Conservation (phyloP, 2,888 invertebrate species). For the Megalurothrips usitatus region DNA sequence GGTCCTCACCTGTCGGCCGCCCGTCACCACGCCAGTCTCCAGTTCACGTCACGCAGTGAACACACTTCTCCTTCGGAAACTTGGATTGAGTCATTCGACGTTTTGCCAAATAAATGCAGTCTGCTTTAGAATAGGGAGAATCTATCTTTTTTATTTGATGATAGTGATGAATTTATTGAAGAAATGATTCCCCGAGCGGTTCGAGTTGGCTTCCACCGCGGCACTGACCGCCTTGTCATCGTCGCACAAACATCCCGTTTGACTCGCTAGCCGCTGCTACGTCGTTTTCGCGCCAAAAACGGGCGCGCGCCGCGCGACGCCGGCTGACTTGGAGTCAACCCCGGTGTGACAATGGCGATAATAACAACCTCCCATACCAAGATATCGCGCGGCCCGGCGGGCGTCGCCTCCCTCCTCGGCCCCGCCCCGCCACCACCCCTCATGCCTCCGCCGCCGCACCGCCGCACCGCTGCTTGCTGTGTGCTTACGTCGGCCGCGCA, state of each 20-base stretch:
- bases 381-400: background rate
- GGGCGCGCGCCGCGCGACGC: background rate
- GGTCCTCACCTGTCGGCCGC: background rate
- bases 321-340: slow-evolving; percentile 2
- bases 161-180: too few relatives aligned
- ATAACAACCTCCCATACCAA: slow-evolving; percentile 1
- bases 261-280: background rate
- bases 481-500: background rate
- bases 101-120: too few relatives aligned
- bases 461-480: background rate
- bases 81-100: too few relatives aligned
- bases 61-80: too few relatives aligned
- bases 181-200: too few relatives aligned
- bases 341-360: background rate
- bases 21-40: background rate
- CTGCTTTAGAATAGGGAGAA: too few relatives aligned
- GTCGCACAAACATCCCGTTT: background rate
- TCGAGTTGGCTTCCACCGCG: too few relatives aligned
- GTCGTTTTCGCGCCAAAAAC: slow-evolving; percentile 2
- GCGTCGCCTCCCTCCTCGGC: background rate
- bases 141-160: too few relatives aligned
- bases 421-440: background rate
- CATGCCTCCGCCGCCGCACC: background rate
- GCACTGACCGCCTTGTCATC: too few relatives aligned
- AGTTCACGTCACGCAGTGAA: too few relatives aligned